Base-by-base conservation (phyloP, 2,888 invertebrate species). In the Xanthorhoe spadicearia region DNA sequence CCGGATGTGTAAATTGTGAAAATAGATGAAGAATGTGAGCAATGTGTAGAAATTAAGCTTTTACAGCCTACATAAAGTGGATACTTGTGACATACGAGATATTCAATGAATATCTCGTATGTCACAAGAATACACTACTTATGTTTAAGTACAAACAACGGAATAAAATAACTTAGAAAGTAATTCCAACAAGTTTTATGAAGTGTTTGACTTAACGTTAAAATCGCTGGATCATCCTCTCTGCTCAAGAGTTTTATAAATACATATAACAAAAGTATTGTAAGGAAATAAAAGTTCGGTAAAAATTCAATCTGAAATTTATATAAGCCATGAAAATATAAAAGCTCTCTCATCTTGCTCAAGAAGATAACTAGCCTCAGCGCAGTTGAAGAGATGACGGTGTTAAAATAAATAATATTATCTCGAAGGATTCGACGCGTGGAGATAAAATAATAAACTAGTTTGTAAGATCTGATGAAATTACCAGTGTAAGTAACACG, bases 401-500 rank as follows among this genome's bases (percentile, higher is more conserved):
- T 43, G 48, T 54, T 55, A 61, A 63, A 66, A 51, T 46, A 56
- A 63, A 63, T 63, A 60, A 67, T 56, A 63, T 56, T 52, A 56
- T 62, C 58, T 51, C 43, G 19, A 59, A 55, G 43, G 46, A 52
- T 59, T 55, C 55, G 51, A 62, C 15, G 38, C 18, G 15, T 54
- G 43, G n/a, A 59, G 46, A 59, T 67, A 63, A 61, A 63, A 63
- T 52, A 61, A 61, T 53, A 63, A 62, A 64, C 17, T 59, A 52
- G 57, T 61, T 49, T 51, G 51, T 23, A 15, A 58, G 43, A 51
- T 66, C 49, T 53, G 52, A 63, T 60, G 64, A 66, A 68, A 68
- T 65, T 64, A 38, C 66, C 57, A 15, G 43, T 54, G 55, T 61
- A 62, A 61, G 61, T 61, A 61, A 61, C 46, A 68, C 48, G 61